Evolutionary conservation across 2,888 invertebrate genomes (phyloP).

Genomic region (Gerris lacustris): DNA sequence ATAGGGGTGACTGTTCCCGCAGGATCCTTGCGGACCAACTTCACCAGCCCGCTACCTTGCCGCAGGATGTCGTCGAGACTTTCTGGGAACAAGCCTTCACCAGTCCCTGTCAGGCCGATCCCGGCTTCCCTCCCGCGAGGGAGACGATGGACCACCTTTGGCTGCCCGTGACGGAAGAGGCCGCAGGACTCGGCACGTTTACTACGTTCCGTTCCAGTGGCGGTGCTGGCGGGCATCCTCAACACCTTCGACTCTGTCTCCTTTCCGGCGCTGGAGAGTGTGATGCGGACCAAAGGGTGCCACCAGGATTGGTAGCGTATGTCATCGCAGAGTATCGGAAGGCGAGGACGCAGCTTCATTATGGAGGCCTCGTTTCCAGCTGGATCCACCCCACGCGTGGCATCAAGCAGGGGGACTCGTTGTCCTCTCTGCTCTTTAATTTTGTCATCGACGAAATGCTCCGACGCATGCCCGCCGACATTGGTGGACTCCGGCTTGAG

Average conservation of each 20-base stretch:
- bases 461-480: conserved; percentile 4
- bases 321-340: conserved; percentile 34
- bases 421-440: conserved; percentile 36
- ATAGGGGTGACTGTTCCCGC: too few relatives aligned
- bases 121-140: too few relatives aligned
- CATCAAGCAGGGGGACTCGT: conserved; percentile 38
- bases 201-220: neutral
- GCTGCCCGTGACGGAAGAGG: too few relatives aligned
- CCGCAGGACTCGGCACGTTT: neutral
- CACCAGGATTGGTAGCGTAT: conserved; percentile 32
- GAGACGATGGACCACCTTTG: too few relatives aligned
- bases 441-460: conserved; percentile 23
- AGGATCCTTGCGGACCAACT: too few relatives aligned
- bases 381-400: conserved; percentile 30
- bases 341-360: conserved; percentile 30
- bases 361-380: neutral
- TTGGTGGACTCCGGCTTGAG: conserved; percentile 26
- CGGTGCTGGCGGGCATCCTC: neutral
- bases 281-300: conserved; percentile 35
- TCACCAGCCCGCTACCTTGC: too few relatives aligned
- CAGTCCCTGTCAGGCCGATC: too few relatives aligned
- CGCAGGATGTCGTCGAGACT: too few relatives aligned
- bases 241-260: conserved; percentile 35
- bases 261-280: conserved; percentile 30
- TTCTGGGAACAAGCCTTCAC: too few relatives aligned